Conservation (phyloP, 2,888 invertebrate genomes). For the Xylocampa areola region DNA sequence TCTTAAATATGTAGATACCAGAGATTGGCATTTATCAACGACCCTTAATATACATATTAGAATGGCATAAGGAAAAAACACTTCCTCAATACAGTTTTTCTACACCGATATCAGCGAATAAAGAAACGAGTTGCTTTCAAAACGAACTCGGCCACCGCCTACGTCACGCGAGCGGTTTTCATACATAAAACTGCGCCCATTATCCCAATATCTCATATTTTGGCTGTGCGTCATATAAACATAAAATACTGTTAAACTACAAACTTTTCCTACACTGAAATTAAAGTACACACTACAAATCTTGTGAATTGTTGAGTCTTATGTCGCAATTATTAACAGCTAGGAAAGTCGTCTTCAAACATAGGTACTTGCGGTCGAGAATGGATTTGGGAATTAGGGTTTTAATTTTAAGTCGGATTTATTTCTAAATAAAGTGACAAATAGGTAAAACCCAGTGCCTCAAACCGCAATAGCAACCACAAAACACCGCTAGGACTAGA, state of each 20-base stretch:
- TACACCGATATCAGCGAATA: slow-evolving; percentile 11
- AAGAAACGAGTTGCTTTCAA: slow-evolving; percentile 37
- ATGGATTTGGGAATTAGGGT: background rate
- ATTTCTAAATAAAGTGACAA: background rate
- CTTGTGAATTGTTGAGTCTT: background rate
- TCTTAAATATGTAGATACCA: slow-evolving; percentile 12
- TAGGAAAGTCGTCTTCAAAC: background rate
- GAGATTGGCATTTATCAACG: slow-evolving; percentile 37
- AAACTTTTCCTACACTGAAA: background rate
- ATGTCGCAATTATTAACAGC: slow-evolving; percentile 1
- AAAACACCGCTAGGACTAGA: slow-evolving; percentile 7
- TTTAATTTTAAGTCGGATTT: slow-evolving; percentile 3
- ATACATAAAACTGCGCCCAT: slow-evolving; percentile 17
- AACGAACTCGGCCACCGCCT: slow-evolving; percentile 30
- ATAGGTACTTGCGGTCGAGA: slow-evolving; percentile 1
- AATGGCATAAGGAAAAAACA: slow-evolving; percentile 46
- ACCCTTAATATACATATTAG: slow-evolving; percentile 45
- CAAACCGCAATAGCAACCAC: slow-evolving; percentile 18
- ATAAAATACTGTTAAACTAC: background rate
- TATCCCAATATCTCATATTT: slow-evolving; percentile 17
- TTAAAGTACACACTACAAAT: too few species aligned
- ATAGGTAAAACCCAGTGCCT: background rate
- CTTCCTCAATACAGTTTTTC: slow-evolving; percentile 52
- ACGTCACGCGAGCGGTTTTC: slow-evolving; percentile 36
- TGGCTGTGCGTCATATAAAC: slow-evolving; percentile 33